Percentiles rank a stretch among this genome's conserved stretches.
Evolutionary conservation across 2,113 vertebrate species (phyloP).

Genomic region (Manacus vitellinus): DNA sequence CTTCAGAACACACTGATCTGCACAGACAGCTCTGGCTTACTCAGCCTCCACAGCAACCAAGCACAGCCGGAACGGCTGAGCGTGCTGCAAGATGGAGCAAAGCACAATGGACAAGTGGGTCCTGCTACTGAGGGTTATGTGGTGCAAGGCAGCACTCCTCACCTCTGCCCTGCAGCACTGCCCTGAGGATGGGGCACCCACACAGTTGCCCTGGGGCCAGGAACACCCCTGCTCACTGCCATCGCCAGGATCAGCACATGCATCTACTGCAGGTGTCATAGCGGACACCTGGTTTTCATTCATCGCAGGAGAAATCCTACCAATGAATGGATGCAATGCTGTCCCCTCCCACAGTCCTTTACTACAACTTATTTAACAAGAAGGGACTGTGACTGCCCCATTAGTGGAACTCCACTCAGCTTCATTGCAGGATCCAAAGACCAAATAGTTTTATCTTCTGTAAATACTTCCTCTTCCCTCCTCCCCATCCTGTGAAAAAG

Average conservation of each 20-base stretch:
- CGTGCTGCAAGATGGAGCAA: neutral
- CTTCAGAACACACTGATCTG: neutral
- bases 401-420: neutral
- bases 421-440: neutral
- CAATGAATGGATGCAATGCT: neutral
- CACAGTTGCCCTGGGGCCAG: fast-evolving
- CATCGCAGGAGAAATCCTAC: neutral
- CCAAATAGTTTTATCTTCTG: neutral
- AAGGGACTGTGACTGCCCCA: neutral
- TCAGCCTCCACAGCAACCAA: neutral
- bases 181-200: neutral
- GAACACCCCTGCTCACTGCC: fast-evolving
- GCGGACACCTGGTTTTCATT: neutral
- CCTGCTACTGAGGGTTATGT: fast-evolving
- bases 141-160: neutral
- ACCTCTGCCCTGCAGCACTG: neutral
- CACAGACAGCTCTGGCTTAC: neutral
- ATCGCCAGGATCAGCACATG: neutral
- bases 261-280: fast-evolving
- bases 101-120: neutral
- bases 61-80: fast-evolving
- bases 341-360: neutral
- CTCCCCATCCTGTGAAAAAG: neutral
- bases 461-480: neutral
- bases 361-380: neutral